Evolutionary conservation across 2,797 vertebrate species (phyloP), one percentile per base, ranked within the genome.

Genomic region (Remorina albescens): DNA sequence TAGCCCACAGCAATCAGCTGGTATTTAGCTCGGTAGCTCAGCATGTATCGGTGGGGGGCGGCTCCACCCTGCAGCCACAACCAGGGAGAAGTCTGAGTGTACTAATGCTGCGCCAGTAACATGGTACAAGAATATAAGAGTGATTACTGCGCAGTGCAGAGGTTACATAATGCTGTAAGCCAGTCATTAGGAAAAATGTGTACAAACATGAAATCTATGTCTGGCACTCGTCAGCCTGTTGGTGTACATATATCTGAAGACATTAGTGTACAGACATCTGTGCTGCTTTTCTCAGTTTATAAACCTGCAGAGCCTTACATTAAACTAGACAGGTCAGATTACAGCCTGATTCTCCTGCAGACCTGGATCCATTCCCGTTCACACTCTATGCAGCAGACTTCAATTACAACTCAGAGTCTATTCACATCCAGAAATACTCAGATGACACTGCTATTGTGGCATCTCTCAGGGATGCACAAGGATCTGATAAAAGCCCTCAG

Each of bases 81-180:
- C 71, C 44, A 64, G 66, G 74, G 57, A 78, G 41, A 74, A 64
- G 54, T 76, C 59, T 53, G 69, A 76, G 63, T 77, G 71, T 82
- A 79, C 74, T 82, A 51, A 85, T 67, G 32, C 37, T 58, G 16
- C 46, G 75, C 75, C 74, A 86, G 51, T 50, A 78, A 67, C 50
- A 67, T 51, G 50, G 67, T 60, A 51, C 67, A 67, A 36, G 87
- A 83, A 87, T 74, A 81, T 83, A 65, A 83, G 50, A 42, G 63
- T 71, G 81, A 84, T 73, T 70, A 76, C 59, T 65, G 53, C 30
- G 68, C 47, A 36, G 60, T 65, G 70, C 60, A 2, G 58, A 58
- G 71, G 71, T 90, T 92, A 77, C 62, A 61, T 82, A 91, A 89
- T 66, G 42, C 64, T 69, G n/a, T 81, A 88, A 86, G 77, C 71